A percentile compares a stretch with the other conserved stretches of the same genome.
These are phyloP conservation scores for Sebastes oblongus DNA, from an alignment of 2,797 vertebrate species.

Conservation along the genomic window DNA sequence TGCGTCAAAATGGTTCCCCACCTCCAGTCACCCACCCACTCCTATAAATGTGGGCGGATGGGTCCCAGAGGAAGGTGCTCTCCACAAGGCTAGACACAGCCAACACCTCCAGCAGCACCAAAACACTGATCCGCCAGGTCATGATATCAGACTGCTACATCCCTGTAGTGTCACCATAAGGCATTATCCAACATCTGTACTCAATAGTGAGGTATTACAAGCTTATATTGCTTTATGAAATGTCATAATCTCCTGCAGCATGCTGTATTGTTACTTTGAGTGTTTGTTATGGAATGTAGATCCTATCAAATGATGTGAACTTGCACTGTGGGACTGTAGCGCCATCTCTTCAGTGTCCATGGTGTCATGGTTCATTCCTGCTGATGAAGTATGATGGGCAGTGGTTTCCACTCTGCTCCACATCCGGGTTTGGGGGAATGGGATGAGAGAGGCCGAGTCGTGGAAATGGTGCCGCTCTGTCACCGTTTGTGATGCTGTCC, in stretches of 20 bases:
- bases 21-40: background rate
- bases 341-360: background rate
- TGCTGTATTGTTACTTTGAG: background rate
- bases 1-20: slow-evolving; percentile 70
- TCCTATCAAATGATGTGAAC: background rate
- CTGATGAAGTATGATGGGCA: slow-evolving; percentile 15
- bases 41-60: background rate
- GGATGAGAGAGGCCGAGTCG: slow-evolving; percentile 10
- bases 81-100: background rate
- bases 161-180: background rate
- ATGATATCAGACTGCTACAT: slow-evolving; percentile 27
- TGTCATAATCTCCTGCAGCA: background rate
- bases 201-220: background rate
- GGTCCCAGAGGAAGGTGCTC: slow-evolving; percentile 15
- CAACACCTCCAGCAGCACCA: background rate
- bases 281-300: background rate
- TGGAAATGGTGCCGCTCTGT: slow-evolving; percentile 47
- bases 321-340: background rate
- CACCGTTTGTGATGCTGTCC: slow-evolving; percentile 51
- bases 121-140: slow-evolving; percentile 19
- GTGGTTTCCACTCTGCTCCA: slow-evolving; percentile 38
- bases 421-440: slow-evolving; percentile 1
- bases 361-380: background rate
- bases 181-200: background rate
- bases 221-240: background rate